Base-by-base conservation (phyloP, 2,797 vertebrate species). In the Leuciscus waleckii region DNA sequence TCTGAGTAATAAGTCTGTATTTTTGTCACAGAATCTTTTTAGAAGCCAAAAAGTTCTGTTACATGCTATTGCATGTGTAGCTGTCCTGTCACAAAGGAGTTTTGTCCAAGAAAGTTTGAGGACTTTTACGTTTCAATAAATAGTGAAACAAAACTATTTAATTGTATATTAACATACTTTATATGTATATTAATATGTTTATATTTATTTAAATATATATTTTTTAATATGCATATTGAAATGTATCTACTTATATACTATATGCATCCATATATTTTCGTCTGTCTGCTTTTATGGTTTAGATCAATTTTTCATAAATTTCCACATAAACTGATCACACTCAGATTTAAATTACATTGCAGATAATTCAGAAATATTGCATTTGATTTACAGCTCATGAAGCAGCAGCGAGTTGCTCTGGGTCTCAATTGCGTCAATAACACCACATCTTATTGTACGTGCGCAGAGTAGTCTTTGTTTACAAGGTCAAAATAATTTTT, bases 401-500 rank as follows among this genome's bases (percentile, higher is more conserved):
- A 67, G 58, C 1, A 2, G 17, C 19, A 35, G 26, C 26, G 2
- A 54, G 46, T 26, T 54, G 1, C 23, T 56, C 61, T 82, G 54
- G n/a, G 49, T 32, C n/a, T 54, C 43, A 26, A 4, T 26, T 41
- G 21, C 11, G 7, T 41, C 61, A 68, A 26, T 68, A 32, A 46
- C 63, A 69, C n/a, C 65, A 70, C 29, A 82, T n/a, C 29, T 37
- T n/a, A 26, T 71, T 43, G 21, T 58, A 83, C 85, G 51, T 84
- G 67, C 46, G 26, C 51, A 61, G 26, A 46, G 75, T 87, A 89
- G 63, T 70, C 73, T 89, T 69, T 3, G 3, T 76, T 88, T 37
- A 41, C 90, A 82, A 84, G 74, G 91, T 90, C 75, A 81, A 83
- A 88, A 71, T 51, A 39, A 68, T 65, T 90, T 89, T 90, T 81